Evolutionary conservation across 2,797 vertebrate genomes (phyloP), one percentile per base, ranked within the genome.

Genomic region (Acestrorhynchus altus): DNA sequence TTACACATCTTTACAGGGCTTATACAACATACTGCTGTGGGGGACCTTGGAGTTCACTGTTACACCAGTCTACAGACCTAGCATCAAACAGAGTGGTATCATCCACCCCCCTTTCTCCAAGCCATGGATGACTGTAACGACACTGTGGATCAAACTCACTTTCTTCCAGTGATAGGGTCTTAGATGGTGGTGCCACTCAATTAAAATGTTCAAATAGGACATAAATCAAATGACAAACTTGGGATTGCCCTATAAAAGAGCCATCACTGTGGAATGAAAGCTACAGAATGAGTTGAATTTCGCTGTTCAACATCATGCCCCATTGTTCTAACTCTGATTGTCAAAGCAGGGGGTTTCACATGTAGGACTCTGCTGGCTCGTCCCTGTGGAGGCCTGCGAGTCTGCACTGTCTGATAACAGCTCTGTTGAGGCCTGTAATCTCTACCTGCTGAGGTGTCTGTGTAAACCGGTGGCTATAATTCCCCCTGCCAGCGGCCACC

Each of bases 381-480:
- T 63, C 56, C 57, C 64, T 69, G 47, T 56, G 26, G 64, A 74
- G 47, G 24, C n/a, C 46, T 13, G 46, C 0, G 46, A 54, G 22
- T 68, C 64, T 54, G 77, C 26, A 6, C 63, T 52, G 63, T 68
- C 26, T 69, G 64, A 74, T 61, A 74, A 61, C 22, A 15, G 24
- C 56, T 69, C 72, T 69, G 57, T 67, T 80, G 72, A 46, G 65
- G 39, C 28, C 49, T n/a, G 65, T 79, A 74, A 80, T 70, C 52
- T 80, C 72, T 54, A 56, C 72, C 47, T 74, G 72, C 78, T 69
- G 64, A 56, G 65, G 26, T 79, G 77, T 73, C 44, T 68, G 63
- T 15, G 26, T 74, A 60, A 74, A 60, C 18, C 9, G 51, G 61
- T 42, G 57, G 69, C 63, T 70, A 70, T 80, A 64, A 75, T 64